Evolutionary conservation across 2,888 invertebrate species (phyloP).

Genomic region (Drosophila emarginata): DNA sequence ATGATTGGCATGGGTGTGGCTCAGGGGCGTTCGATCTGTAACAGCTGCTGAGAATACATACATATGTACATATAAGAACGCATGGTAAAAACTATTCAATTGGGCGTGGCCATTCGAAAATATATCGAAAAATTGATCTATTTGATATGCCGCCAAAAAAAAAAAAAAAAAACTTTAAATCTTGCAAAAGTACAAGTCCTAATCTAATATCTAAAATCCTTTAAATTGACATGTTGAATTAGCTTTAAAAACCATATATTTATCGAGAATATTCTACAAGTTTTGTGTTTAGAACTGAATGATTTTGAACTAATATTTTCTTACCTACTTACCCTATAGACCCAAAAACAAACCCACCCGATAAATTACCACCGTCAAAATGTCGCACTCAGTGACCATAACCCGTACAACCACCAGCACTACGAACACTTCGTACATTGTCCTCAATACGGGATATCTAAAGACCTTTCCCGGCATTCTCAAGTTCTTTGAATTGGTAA

Average conservation of each 20-base stretch:
- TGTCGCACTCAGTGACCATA: conserved; percentile 95
- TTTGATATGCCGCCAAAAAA: background rate
- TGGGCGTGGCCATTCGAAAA: background rate
- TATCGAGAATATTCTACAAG: too few species aligned
- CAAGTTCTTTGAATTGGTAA: conserved; percentile 91
- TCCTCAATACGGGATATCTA: conserved; percentile 91
- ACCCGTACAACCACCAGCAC: conserved; percentile 93
- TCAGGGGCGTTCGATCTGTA: conserved; percentile 40
- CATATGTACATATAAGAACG: too few species aligned
- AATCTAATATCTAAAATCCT: too few species aligned
- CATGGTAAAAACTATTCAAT: background rate
- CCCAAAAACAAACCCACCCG: too few species aligned
- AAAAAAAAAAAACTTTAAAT: too few species aligned
- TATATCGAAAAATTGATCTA: background rate
- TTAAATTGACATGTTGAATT: too few species aligned
- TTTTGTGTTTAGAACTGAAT: too few species aligned
- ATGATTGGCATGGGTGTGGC: conserved; percentile 30
- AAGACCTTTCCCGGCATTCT: conserved; percentile 90
- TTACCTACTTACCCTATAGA: conserved; percentile 16
- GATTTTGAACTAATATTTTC: too few species aligned
- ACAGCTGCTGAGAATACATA: conserved; percentile 28
- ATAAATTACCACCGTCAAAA: conserved; percentile 81
- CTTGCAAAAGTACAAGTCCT: too few species aligned
- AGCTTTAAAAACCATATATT: too few species aligned
- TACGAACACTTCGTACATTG: conserved; percentile 88